These are phyloP conservation scores for Aphaenogaster floridana DNA, from an alignment of 1,140 invertebrate species.

Conservation along the genomic window DNA sequence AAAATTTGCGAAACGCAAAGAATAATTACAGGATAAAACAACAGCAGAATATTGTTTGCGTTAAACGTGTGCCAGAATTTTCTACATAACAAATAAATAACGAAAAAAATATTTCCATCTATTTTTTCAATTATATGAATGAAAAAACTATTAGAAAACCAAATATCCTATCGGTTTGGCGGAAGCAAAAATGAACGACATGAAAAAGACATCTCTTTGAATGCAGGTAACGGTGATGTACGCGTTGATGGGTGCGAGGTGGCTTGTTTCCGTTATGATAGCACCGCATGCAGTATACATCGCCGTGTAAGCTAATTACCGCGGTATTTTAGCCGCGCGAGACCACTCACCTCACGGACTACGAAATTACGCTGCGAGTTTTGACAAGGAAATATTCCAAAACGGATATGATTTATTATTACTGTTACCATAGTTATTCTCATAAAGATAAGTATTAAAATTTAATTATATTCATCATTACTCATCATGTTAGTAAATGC, in stretches of 20 bases:
- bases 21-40: conserved; percentile 12
- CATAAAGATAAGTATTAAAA: conserved; percentile 26
- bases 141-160: neutral
- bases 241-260: conserved; percentile 23
- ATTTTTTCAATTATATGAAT: neutral
- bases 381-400: conserved; percentile 33
- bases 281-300: conserved; percentile 16
- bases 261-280: conserved; percentile 44
- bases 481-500: neutral
- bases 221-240: conserved; percentile 23
- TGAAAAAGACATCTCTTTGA: conserved; percentile 27
- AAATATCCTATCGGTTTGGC: neutral
- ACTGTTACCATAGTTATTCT: neutral
- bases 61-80: neutral
- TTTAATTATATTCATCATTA: conserved; percentile 8
- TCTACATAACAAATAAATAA: neutral
- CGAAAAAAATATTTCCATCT: neutral
- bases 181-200: conserved; percentile 1
- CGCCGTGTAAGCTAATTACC: conserved; percentile 43
- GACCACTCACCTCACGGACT: conserved; percentile 22
- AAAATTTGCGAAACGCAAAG: neutral
- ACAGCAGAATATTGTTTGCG: neutral
- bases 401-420: conserved; percentile 41
- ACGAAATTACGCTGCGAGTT: conserved; percentile 21
- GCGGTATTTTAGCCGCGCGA: conserved; percentile 46